A percentile compares a stretch with the other conserved stretches of the same genome.
These are phyloP conservation scores for Zoanthus solanderi DNA, from an alignment of 92 coral and sea anemone species.

Conservation along the genomic window DNA sequence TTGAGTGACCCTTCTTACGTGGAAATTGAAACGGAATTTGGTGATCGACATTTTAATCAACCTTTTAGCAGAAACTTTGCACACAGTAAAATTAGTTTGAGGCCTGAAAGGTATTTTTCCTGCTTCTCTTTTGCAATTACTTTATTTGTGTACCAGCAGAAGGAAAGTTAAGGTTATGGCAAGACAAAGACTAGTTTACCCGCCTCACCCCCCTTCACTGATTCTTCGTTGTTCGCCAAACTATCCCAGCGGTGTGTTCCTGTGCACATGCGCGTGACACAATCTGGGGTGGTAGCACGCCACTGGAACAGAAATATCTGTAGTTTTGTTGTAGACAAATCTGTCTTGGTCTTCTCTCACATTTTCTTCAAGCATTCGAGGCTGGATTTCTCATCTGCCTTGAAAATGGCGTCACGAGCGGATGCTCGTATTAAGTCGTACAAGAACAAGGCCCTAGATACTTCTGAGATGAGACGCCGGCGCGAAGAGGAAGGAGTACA, in stretches of 20 bases:
- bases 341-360: constrained; percentile 57
- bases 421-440: constrained; percentile 94
- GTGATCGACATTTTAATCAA: too few relatives aligned
- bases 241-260: not conserved
- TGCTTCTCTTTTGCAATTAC: too few relatives aligned
- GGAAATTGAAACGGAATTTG: too few relatives aligned
- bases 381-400: constrained; percentile 40
- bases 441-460: constrained; percentile 96
- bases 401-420: constrained; percentile 85
- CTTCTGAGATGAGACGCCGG: constrained; percentile 94
- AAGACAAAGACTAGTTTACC: too few relatives aligned
- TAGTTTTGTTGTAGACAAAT: constrained; percentile 35
- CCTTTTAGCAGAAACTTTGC: too few relatives aligned
- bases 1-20: too few relatives aligned
- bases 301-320: constrained; percentile 61
- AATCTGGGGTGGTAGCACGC: constrained; percentile 75
- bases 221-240: too few relatives aligned
- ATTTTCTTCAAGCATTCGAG: constrained; percentile 33
- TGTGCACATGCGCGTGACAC: constrained; percentile 66
- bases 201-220: too few relatives aligned
- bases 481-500: constrained; percentile 99
- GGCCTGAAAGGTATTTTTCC: too few relatives aligned
- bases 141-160: too few relatives aligned
- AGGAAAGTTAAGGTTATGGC: too few relatives aligned
- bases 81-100: too few relatives aligned